Base-by-base conservation (phyloP, 2,888 invertebrate genomes). In the Papilio elwesi region DNA sequence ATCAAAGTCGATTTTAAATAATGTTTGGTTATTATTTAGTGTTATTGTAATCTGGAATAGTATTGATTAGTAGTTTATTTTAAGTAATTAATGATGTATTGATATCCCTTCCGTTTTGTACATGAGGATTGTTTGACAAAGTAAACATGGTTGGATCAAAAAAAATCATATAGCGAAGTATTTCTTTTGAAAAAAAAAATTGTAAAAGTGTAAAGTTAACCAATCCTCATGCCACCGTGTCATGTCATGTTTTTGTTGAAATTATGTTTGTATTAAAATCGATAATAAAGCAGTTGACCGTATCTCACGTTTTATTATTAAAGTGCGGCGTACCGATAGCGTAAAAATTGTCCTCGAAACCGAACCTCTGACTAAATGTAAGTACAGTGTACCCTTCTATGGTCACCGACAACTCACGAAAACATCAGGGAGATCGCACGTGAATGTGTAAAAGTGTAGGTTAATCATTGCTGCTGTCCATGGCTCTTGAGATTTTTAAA, bases 171-270 rank as follows among this genome's bases (percentile, higher is more conserved):
- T n/a, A n/a, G n/a, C n/a, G n/a, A n/a, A 26, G 4, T 26, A 55
- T 5, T 16, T 55, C 5, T 8, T 57, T 57, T 36, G 36, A 57
- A 57, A 13, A 52, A 16, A 16, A 13, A 36, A 57, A 26, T 57
- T 57, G 16, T 26, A 2, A 55, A 26, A 55, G 6, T 43, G 8
- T 43, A 4, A 43, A 43, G 43, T 6, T 43, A 38, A 38, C 38
- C 5, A 38, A 26, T 5, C 59, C n/a, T 52, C 43, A 38, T 64
- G 47, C 55, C 63, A 55, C 48, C 53, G 53, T 64, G 49, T 69
- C 47, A 26, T 16, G 26, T 36, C 36, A n/a, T 59, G 64, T 70
- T 70, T 64, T 64, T 70, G 38, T 70, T 70, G 63, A 70, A 63
- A 63, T 63, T 16, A 57, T 57, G 57, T 57, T 57, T 57, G 36